Evolutionary conservation across 37 sponge, comb jelly and placozoan species (phyloP).

Genomic region (Axinella damicornis): DNA sequence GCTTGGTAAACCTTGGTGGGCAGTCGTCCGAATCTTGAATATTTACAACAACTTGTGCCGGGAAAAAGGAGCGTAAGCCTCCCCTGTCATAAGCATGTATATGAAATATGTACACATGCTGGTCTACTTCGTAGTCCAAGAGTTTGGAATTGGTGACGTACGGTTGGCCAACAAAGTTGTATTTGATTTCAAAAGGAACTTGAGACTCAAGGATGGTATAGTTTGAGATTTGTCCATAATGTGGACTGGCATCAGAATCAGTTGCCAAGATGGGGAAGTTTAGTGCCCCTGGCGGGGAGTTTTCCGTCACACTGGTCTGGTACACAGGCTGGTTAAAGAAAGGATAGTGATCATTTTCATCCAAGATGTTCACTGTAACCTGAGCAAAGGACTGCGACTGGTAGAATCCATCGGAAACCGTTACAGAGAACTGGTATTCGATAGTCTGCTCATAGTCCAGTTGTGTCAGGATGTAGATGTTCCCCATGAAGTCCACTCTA

Average conservation of each 20-base stretch:
- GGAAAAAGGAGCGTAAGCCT: conserved; percentile 51
- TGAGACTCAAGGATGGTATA: conserved; percentile 50
- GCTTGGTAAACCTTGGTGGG: conserved; percentile 31
- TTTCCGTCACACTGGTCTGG: conserved; percentile 33
- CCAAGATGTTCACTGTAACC: conserved; percentile 40
- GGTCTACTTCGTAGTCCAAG: conserved; percentile 62
- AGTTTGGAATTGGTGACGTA: conserved; percentile 40
- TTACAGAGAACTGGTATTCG: conserved; percentile 41
- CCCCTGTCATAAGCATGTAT: conserved; percentile 50
- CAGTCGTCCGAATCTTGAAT: conserved; percentile 75
- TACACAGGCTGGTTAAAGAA: conserved; percentile 41
- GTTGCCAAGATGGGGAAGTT: conserved; percentile 21
- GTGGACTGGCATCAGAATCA: conserved; percentile 47
- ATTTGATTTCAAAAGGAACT: conserved; percentile 22
- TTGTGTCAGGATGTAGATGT: conserved; percentile 26
- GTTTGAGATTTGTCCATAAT: conserved; percentile 33
- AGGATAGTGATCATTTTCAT: conserved; percentile 65
- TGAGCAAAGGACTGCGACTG: conserved; percentile 6
- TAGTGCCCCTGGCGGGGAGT: conserved; percentile 28
- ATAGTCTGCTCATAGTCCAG: conserved; percentile 53
- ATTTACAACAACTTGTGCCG: conserved; percentile 45
- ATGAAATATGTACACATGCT: conserved; percentile 42
- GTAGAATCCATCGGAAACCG: conserved; percentile 52
- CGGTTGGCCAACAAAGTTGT: conserved; percentile 16
- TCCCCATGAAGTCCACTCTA: conserved; percentile 39